A percentile compares a stretch with the other conserved stretches of the same genome.
Conservation (phyloP, 35 echinoderm and acorn worm genomes). For the Strongylocentrotus purpuratus region DNA sequence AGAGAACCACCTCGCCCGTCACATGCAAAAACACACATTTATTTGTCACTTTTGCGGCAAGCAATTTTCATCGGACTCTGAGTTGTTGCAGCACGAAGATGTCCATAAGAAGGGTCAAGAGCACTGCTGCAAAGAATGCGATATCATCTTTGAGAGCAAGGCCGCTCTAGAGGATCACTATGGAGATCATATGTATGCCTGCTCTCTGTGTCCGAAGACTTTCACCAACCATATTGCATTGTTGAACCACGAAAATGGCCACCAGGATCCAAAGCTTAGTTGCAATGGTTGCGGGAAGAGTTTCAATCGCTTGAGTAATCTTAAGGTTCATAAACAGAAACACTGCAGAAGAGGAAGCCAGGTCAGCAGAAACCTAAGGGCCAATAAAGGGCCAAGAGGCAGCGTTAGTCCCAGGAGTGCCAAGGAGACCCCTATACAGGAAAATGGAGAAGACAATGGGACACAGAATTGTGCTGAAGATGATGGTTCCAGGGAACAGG, state of each 20-base stretch:
- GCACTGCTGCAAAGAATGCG: background rate
- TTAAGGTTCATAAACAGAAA: background rate
- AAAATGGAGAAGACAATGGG: too few species aligned
- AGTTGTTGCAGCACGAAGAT: background rate
- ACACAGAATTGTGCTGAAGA: too few species aligned
- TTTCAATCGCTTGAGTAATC: background rate
- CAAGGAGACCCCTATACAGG: too few species aligned
- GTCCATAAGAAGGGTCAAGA: background rate
- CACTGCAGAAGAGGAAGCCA: background rate
- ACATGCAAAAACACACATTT: background rate
- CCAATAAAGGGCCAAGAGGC: too few species aligned
- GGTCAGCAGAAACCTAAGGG: too few species aligned
- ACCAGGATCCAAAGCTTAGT: background rate
- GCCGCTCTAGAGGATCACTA: background rate
- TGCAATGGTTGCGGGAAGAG: background rate
- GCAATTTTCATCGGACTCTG: background rate
- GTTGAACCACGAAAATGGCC: background rate
- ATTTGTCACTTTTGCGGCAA: background rate
- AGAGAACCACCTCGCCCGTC: background rate
- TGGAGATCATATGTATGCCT: background rate
- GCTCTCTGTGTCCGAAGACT: background rate
- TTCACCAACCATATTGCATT: background rate
- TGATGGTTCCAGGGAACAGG: too few species aligned
- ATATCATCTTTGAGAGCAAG: background rate
- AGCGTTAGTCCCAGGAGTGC: too few species aligned